These are phyloP conservation scores for Erebia epiphron DNA, from an alignment of 2,888 invertebrate genomes.

Conservation along the genomic window DNA sequence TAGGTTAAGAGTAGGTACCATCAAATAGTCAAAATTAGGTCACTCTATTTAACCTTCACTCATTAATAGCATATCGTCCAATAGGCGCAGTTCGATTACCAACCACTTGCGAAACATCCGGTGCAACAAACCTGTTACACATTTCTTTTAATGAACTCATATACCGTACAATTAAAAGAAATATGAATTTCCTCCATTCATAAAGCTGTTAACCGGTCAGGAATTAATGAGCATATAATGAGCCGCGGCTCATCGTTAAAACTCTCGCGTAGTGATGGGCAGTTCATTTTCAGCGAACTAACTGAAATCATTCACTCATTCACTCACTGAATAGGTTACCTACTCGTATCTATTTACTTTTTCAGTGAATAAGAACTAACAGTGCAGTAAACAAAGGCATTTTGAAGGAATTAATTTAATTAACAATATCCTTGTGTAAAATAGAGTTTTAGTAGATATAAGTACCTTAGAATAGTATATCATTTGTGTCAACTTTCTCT, in stretches of 20 bases:
- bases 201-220: conserved; percentile 38
- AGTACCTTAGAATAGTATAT: no score
- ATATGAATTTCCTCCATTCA: conserved; percentile 38
- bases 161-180: conserved; percentile 37
- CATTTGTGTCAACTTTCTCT: neutral
- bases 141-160: conserved; percentile 39
- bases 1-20: neutral
- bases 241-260: conserved; percentile 37
- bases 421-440: no score
- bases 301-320: neutral
- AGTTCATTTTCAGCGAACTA: neutral
- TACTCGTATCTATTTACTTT: neutral
- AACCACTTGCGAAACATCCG: conserved; percentile 38
- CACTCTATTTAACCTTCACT: conserved; percentile 20
- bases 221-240: conserved; percentile 38
- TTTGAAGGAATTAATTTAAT: no score
- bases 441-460: no score
- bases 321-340: neutral
- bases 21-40: conserved; percentile 19
- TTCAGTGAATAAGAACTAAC: neutral
- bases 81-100: conserved; percentile 29
- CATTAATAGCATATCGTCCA: conserved; percentile 19
- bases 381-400: neutral
- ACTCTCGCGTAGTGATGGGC: conserved; percentile 28
- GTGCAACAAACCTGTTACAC: conserved; percentile 33